Conservation (phyloP, 2,113 vertebrate genomes). For the Indicator maculatus region DNA sequence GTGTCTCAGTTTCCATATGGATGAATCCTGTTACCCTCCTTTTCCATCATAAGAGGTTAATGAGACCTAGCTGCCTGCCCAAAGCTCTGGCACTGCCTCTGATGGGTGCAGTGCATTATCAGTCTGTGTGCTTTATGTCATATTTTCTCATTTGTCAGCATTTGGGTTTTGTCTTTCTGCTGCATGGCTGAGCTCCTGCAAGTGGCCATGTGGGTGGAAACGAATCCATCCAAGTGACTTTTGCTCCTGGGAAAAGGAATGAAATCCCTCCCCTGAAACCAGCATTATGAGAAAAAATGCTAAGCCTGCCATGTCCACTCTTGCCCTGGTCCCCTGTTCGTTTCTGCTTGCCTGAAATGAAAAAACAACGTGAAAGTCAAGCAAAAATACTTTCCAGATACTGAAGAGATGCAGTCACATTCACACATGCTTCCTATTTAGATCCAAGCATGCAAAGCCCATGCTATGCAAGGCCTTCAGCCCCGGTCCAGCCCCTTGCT, state of each 20-base stretch:
- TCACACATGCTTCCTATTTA: not conserved
- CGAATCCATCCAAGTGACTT: not conserved
- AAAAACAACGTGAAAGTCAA: slow-evolving; percentile 24
- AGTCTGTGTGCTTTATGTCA: slow-evolving; percentile 14
- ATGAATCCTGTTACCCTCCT: not conserved
- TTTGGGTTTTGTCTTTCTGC: not conserved
- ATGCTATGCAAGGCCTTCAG: not conserved
- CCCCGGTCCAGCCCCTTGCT: not conserved
- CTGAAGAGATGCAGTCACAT: not conserved
- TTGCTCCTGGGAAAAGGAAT: slow-evolving; percentile 23
- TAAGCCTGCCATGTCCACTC: not conserved
- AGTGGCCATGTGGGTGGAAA: not conserved
- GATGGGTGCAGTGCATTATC: slow-evolving; percentile 7
- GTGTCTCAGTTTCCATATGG: not conserved
- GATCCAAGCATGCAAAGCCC: slow-evolving; percentile 11
- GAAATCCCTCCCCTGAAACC: slow-evolving; percentile 5
- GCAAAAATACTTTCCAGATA: slow-evolving; percentile 39
- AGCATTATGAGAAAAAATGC: not conserved
- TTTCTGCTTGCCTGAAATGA: slow-evolving; percentile 25
- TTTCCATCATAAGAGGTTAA: not conserved
- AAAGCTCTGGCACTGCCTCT: slow-evolving; percentile 14
- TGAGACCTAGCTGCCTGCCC: not conserved
- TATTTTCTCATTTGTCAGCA: not conserved
- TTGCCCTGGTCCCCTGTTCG: slow-evolving; percentile 2
- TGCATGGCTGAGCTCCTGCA: slow-evolving; percentile 1